Evolutionary conservation across 2,797 vertebrate genomes (phyloP), one percentile per base, ranked within the genome.

Genomic region (Microctenopoma stevenorrisi): DNA sequence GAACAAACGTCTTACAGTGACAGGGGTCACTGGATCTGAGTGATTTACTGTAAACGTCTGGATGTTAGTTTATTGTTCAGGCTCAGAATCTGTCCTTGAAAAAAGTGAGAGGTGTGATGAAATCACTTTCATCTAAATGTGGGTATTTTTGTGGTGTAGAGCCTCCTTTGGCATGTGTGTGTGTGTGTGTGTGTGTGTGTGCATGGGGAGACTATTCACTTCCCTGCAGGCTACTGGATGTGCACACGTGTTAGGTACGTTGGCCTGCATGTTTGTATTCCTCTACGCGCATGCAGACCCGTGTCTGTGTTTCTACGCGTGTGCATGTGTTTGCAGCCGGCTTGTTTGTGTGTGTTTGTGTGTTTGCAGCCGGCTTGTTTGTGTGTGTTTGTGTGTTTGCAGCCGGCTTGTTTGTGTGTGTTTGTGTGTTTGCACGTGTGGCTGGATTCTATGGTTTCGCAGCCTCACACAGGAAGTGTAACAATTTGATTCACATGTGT

Each of bases 391-490:
- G n/a, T 15, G 10, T 37, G 11, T 30, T 16, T 38, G 18, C 22
- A 22, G 22, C 22, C 22, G 22, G 22, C 22, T 22, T 42, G 54
- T 44, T 43, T 49, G 33, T 37, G 3, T 44, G 1, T 38, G 8
- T 40, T 10, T 42, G 18, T 15, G 10, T 37, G 11, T 30, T 16
- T 40, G 22, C 16, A 42, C 16, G 4, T 43, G 26, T 53, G 69
- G n/a, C 30, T 2, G 1, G 16, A 5, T 25, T 10, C 1, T 12
- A 28, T 46, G 30, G 37, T 74, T 60, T 44, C 53, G 35, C 22
- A 22, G 8, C 18, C 2, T n/a, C 40, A 40, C 58, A 72, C 68
- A 78, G 75, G 68, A 68, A 68, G 40, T 49, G 10, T 4, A 40
- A 11, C n/a, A 22, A 1, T n/a, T n/a, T 44, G 56, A 47, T 11